These are phyloP conservation scores for Lophius americanus DNA, from an alignment of 2,797 vertebrate genomes.

Conservation along the genomic window DNA sequence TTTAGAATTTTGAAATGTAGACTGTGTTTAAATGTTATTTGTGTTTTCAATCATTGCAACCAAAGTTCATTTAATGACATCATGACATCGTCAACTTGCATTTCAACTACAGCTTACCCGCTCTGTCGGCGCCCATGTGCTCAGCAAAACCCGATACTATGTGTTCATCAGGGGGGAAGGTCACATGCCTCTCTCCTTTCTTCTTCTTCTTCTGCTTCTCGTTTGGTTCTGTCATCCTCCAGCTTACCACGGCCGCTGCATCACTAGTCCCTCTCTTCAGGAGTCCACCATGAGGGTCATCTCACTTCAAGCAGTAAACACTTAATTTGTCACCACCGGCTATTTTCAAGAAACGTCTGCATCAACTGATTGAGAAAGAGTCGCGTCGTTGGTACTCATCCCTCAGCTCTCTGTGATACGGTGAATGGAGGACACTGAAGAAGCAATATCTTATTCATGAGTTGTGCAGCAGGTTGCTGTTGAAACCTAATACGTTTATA, in stretches of 20 bases:
- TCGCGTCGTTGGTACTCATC: background rate
- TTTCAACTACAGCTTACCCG: constrained; percentile 60
- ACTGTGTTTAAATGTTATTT: too few species aligned
- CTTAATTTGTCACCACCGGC: background rate
- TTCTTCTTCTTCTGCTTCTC: constrained; percentile 55
- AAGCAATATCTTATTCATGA: constrained; percentile 78
- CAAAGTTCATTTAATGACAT: background rate
- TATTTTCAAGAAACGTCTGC: background rate
- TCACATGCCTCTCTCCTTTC: constrained; percentile 76
- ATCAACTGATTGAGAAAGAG: constrained; percentile 18
- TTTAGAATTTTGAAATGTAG: too few species aligned
- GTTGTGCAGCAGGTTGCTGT: constrained; percentile 37
- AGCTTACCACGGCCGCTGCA: constrained; percentile 45
- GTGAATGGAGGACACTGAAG: constrained; percentile 54
- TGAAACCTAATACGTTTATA: constrained; percentile 64
- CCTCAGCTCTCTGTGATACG: constrained; percentile 39
- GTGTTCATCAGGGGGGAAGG: constrained; percentile 82
- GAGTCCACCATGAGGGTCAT: constrained; percentile 10
- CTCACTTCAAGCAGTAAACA: constrained; percentile 10
- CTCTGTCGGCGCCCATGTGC: constrained; percentile 41
- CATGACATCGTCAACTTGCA: background rate
- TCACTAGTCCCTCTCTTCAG: constrained; percentile 63
- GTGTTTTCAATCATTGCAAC: too few species aligned
- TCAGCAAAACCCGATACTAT: constrained; percentile 82
- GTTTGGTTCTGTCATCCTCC: constrained; percentile 42